phyloP scores from a whole-genome alignment of 2,113 vertebrate species.

The Paratilapia polleni region DNA sequence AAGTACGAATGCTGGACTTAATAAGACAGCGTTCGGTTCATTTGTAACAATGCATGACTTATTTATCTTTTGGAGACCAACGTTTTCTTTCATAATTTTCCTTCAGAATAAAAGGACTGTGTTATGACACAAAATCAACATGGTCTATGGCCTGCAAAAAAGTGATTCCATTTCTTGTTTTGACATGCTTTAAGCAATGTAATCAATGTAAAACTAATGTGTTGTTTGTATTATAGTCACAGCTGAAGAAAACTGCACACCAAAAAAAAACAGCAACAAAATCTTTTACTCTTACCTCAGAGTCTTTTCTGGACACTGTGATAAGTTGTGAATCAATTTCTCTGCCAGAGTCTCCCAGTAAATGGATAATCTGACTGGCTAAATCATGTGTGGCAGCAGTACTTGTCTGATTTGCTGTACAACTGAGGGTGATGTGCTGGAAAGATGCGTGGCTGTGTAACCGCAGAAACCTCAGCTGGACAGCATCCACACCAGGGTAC shows the following conservation, averaged over 20 bases:
- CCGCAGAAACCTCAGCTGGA: slow-evolving; percentile 82
- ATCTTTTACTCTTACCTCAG: slow-evolving; percentile 62
- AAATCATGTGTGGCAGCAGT: background rate
- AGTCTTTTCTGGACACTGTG: slow-evolving; percentile 41
- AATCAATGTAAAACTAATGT: background rate
- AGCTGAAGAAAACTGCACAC: background rate
- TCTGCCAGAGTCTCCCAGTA: slow-evolving; percentile 73
- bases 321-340: slow-evolving; percentile 63
- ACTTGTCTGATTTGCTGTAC: slow-evolving; percentile 20
- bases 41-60: background rate
- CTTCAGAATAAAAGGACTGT: background rate
- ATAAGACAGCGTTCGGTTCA: background rate
- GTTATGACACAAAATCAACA: background rate
- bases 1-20: background rate
- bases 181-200: background rate
- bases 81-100: background rate
- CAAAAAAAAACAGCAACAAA: background rate
- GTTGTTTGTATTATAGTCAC: background rate
- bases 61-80: background rate
- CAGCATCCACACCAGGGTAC: slow-evolving; percentile 73
- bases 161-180: background rate
- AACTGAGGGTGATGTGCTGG: slow-evolving; percentile 74
- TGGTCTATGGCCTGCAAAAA: background rate
- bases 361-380: slow-evolving; percentile 30
- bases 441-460: slow-evolving; percentile 76